phyloP scores from a whole-genome alignment of 2,888 invertebrate genomes.

The Brachypterus glaber region DNA sequence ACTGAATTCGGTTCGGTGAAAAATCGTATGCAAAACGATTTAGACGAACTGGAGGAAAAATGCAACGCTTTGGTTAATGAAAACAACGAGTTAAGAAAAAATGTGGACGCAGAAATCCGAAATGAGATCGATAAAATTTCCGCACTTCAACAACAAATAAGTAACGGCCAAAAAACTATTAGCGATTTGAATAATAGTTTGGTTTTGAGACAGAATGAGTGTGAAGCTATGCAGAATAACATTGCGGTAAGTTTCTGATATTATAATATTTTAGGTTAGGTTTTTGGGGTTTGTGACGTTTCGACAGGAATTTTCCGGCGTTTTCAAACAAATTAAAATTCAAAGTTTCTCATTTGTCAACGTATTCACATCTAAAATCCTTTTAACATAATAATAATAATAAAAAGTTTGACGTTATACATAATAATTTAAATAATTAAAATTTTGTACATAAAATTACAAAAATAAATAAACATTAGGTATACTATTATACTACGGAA shows the following conservation, averaged over 20 bases:
- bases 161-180: slow-evolving; percentile 30
- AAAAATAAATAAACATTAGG: no score
- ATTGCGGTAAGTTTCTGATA: slow-evolving; percentile 9
- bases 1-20: slow-evolving; percentile 45
- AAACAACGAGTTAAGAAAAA: slow-evolving; percentile 38
- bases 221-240: slow-evolving; percentile 23
- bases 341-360: no score
- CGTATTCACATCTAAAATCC: no score
- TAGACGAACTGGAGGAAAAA: slow-evolving; percentile 43
- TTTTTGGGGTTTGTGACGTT: no score
- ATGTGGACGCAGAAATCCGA: slow-evolving; percentile 37
- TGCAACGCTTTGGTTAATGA: slow-evolving; percentile 36
- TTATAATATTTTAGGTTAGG: background rate
- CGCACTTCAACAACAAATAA: slow-evolving; percentile 35
- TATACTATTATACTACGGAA: no score
- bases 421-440: no score
- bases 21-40: slow-evolving; percentile 34
- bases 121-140: slow-evolving; percentile 36
- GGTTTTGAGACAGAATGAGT: slow-evolving; percentile 27
- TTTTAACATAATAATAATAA: no score
- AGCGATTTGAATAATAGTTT: slow-evolving; percentile 28
- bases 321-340: no score
- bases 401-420: no score
- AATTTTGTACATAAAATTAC: no score
- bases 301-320: no score